Evolutionary conservation across 2,113 vertebrate species (phyloP).

Genomic region (Raja brachyura): DNA sequence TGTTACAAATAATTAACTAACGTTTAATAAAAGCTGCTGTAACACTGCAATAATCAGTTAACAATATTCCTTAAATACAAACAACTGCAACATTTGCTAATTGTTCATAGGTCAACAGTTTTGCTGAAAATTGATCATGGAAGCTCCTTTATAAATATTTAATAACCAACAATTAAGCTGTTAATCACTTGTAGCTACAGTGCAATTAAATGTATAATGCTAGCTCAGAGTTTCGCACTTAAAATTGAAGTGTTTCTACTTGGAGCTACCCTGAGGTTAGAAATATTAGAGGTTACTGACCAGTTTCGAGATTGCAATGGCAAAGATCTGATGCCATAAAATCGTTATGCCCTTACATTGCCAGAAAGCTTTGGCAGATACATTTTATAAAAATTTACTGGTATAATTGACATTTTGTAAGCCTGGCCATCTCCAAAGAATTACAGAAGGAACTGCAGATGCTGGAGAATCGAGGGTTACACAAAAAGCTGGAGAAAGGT

Average conservation of each 20-base stretch:
- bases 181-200: conserved; percentile 24
- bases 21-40: conserved; percentile 37
- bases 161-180: conserved; percentile 32
- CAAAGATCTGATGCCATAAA: background rate
- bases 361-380: background rate
- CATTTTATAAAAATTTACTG: background rate
- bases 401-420: background rate
- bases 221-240: conserved; percentile 19
- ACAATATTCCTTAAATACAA: conserved; percentile 38
- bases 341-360: background rate
- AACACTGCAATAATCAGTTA: conserved; percentile 37
- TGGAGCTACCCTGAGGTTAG: background rate
- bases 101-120: conserved; percentile 36
- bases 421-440: background rate
- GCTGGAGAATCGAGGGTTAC: no score
- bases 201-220: conserved; percentile 31
- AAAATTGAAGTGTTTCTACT: conserved; percentile 18
- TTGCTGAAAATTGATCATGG: conserved; percentile 36
- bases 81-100: conserved; percentile 34
- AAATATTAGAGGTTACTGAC: background rate
- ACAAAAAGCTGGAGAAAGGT: no score
- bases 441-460: no score
- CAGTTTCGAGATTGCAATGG: background rate
- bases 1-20: conserved; percentile 34
- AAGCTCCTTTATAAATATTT: conserved; percentile 34